Evolutionary conservation across 1,140 invertebrate species (phyloP), one percentile per base, ranked within the genome.

Genomic region (Vanessa atalanta): DNA sequence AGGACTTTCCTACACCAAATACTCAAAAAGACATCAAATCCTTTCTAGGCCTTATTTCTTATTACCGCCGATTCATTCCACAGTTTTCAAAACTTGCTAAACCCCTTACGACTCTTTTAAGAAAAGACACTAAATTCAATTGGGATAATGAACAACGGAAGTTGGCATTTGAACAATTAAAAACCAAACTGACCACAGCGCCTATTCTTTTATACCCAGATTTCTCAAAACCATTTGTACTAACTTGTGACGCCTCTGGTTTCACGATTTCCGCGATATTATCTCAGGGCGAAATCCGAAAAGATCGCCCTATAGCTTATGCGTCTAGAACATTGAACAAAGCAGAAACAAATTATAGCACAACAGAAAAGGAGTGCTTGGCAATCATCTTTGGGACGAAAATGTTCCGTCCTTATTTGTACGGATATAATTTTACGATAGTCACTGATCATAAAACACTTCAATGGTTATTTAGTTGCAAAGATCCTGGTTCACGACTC

Each of bases 391-490:
- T 70, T 37, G 68, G 68, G n/a, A 61, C 53, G n/a, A 70, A 70
- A 70, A 57, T 55, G 9, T 47, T 73, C 26, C 5, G 43, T 26
- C 51, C 48, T 6, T 65, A 70, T 37, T 37, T 70, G n/a, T 72
- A 70, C 47, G 47, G 73, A 3, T 26, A 50, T 23, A 47, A 53
- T 23, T 72, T 72, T 23, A 72, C 60, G 15, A 65, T 72, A 43
- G 7, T 72, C 3, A 72, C 70, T 16, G 48, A 65, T 65, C 60
- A 71, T 23, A 47, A 63, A 37, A 48, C 70, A 61, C 50, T 72
- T n/a, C 8, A 48, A n/a, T 72, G 70, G 61, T 55, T 72, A 65
- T 72, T 65, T 43, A 65, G 65, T 72, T 55, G 48, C 16, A 72
- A 65, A 16, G 70, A 65, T 3, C 71, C 65, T n/a, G 64, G 64